Evolutionary conservation across 2,113 vertebrate genomes (phyloP).

Genomic region (Poeciliopsis occidentalis): DNA sequence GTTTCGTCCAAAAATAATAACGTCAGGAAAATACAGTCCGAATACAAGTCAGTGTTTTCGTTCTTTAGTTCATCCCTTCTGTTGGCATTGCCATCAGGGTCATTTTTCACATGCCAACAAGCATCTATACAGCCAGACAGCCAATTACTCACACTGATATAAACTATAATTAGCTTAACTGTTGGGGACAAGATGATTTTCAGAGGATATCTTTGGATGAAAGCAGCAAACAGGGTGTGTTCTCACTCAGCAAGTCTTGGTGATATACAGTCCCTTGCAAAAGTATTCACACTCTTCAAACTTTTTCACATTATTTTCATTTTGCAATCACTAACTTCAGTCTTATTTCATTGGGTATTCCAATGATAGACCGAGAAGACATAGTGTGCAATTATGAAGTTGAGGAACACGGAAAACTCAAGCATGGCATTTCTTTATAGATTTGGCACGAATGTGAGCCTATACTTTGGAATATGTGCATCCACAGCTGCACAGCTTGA

Average conservation of each 20-base stretch:
- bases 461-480: background rate
- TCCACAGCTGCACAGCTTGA: background rate
- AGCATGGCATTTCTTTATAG: background rate
- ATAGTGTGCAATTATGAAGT: too few species aligned
- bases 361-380: background rate
- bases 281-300: background rate
- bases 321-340: background rate
- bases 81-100: conserved; percentile 35
- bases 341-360: background rate
- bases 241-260: background rate
- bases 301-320: background rate
- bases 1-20: conserved; percentile 17
- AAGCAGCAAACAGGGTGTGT: conserved; percentile 28
- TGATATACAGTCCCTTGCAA: background rate
- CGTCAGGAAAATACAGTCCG: background rate
- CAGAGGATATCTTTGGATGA: conserved; percentile 28
- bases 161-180: conserved; percentile 52
- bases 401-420: background rate
- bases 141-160: conserved; percentile 59
- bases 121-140: conserved; percentile 43
- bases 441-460: background rate
- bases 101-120: conserved; percentile 58
- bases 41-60: conserved; percentile 44
- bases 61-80: conserved; percentile 36
- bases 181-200: conserved; percentile 44